Conservation (phyloP, 1,140 invertebrate genomes). For the Lepidurus packardi region DNA sequence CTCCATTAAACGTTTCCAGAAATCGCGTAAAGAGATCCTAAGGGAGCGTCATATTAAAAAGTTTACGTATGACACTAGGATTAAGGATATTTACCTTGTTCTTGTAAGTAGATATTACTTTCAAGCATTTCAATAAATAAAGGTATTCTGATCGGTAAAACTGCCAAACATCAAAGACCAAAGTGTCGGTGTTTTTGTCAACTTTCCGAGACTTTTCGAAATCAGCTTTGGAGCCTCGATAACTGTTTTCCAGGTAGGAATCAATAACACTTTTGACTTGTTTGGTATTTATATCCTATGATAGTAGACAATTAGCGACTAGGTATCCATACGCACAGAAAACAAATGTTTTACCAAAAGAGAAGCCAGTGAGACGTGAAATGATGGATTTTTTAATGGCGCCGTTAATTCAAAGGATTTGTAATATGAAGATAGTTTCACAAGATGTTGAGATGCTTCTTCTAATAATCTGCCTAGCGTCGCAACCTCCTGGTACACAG, state of each 20-base stretch:
- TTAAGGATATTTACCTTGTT: neutral
- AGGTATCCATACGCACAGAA: neutral
- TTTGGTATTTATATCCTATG: neutral
- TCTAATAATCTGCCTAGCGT: neutral
- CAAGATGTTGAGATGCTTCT: neutral
- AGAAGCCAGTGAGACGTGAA: neutral
- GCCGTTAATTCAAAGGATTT: neutral
- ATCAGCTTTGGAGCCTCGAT: neutral
- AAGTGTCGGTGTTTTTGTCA: neutral
- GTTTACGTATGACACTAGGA: too few species aligned
- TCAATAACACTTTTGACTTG: neutral
- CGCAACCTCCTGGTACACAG: neutral
- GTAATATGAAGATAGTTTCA: neutral
- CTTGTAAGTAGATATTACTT: neutral
- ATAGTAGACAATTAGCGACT: neutral
- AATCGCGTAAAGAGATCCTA: neutral
- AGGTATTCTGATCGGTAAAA: constrained; percentile 8
- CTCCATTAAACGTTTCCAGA: neutral
- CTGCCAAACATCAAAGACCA: neutral
- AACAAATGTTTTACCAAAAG: neutral
- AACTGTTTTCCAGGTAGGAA: neutral
- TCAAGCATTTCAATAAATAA: neutral
- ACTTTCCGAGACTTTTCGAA: neutral
- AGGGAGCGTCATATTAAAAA: neutral
- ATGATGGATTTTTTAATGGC: neutral